Base-by-base conservation (phyloP, 2,888 invertebrate genomes). In the Callinectes sapidus region DNA sequence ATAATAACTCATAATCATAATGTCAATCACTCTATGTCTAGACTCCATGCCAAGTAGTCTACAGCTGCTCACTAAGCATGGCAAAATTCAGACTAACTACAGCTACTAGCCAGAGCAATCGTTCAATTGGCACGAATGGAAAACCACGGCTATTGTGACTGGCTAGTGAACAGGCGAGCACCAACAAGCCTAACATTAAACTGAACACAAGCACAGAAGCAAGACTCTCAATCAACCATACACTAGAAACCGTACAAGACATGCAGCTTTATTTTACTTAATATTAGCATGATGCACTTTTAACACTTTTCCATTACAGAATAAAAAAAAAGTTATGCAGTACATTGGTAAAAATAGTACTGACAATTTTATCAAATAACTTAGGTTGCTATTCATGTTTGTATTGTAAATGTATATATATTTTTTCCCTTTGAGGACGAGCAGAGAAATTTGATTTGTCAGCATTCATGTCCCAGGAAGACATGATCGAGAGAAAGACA, bases 221-320 rank as follows among this genome's bases (percentile, higher is more conserved):
- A 81, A 13, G 81, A 81, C 81, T 81, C 81, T 13, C 81, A 81
- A 35, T 81, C 81, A 32, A 81, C 81, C 81, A 81, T 81, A 35
- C 35, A 81, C 81, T 81, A 81, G 81, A 35, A 32, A 81, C 35
- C 81, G 35, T 81, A 81, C 81, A 81, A 35, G 14, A 81, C 81
- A 81, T 81, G 81, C 81, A 81, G 35, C 81, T 81, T 81, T 81
- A 81, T 81, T 81, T 81, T 35, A 81, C 71, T 35, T 35, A 35
- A 81, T 81, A 81, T 81, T 81, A 81, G 71, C 71, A 71, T n/a
- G 81, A 81, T 81, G 81, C 81, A 81, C n/a, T 81, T 81, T 81
- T 81, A 81, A 77, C n/a, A 28, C 16, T 32, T 81, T 81, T 81
- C 35, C 81, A 81, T 35, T 16, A 81, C 32, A 81, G 81, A 81